These are phyloP conservation scores for Adelosebastes latens DNA, from an alignment of 2,797 vertebrate species.

Conservation along the genomic window DNA sequence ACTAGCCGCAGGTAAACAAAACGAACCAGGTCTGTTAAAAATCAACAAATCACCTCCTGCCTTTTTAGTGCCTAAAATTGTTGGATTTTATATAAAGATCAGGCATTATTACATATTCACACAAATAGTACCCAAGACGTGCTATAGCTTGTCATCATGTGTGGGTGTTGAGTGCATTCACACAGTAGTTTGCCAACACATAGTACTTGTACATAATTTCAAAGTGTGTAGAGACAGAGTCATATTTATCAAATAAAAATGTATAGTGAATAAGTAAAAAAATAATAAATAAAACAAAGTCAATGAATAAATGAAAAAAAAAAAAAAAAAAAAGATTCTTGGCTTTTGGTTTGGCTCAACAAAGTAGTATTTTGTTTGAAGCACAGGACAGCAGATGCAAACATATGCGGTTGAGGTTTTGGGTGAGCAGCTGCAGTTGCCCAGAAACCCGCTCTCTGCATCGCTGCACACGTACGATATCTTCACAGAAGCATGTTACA, in stretches of 20 bases:
- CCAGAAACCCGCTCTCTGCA: background rate
- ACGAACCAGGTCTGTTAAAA: background rate
- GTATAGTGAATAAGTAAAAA: background rate
- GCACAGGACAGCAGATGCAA: background rate
- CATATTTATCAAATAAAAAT: background rate
- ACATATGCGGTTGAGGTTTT: background rate
- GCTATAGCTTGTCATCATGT: background rate
- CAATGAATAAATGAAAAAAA: background rate
- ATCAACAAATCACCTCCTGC: background rate
- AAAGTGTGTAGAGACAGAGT: background rate
- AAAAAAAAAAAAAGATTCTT: background rate
- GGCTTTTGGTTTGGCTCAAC: background rate
- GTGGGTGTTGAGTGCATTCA: background rate
- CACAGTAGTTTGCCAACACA: background rate
- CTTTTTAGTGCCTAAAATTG: background rate
- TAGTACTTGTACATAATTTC: background rate
- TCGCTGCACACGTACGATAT: background rate
- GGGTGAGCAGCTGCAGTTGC: background rate
- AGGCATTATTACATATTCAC: background rate
- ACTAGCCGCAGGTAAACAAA: background rate
- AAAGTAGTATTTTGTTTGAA: conserved; percentile 9
- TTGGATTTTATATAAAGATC: background rate
- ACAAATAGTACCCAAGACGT: background rate
- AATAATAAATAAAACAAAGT: conserved; percentile 1
- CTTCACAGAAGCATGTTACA: background rate